Conservation (phyloP, 2,888 invertebrate genomes). For the Trypoxylon attenuatum region DNA sequence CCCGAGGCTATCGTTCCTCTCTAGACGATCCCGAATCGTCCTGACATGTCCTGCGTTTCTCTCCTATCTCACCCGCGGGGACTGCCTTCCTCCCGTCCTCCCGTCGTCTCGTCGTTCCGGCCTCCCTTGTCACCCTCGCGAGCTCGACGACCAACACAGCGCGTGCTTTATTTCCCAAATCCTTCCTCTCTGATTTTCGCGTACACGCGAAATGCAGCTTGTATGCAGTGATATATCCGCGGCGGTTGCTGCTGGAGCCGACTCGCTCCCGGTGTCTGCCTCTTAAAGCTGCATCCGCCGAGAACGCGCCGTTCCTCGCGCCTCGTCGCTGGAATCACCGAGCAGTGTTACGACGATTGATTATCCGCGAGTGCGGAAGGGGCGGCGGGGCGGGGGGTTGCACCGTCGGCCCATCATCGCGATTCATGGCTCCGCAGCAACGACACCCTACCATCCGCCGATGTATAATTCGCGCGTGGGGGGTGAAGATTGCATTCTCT, state of each 20-base stretch:
- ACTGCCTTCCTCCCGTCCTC: neutral
- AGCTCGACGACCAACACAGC: neutral
- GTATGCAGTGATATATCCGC: too few relatives aligned
- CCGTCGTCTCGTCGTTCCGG: too few relatives aligned
- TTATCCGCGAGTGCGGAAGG: slow-evolving; percentile 70
- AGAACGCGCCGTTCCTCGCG: slow-evolving; percentile 50
- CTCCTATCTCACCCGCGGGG: neutral
- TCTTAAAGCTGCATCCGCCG: slow-evolving; percentile 32
- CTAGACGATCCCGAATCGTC: neutral
- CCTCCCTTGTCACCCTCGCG: neutral
- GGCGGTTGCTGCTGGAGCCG: neutral
- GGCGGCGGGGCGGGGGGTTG: slow-evolving; percentile 62
- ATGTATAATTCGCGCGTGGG: slow-evolving; percentile 70
- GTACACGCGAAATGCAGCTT: too few relatives aligned
- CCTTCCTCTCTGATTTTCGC: too few relatives aligned
- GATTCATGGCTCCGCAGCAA: slow-evolving; percentile 70
- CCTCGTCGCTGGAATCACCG: slow-evolving; percentile 66
- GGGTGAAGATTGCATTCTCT: slow-evolving; percentile 69
- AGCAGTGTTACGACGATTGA: slow-evolving; percentile 74
- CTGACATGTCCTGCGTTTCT: neutral
- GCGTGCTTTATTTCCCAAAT: slow-evolving; percentile 1
- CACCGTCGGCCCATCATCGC: slow-evolving; percentile 71
- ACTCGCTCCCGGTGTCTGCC: neutral
- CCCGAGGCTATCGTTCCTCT: slow-evolving; percentile 16
- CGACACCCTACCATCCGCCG: slow-evolving; percentile 65